These are phyloP conservation scores for Chitala chitala DNA, from an alignment of 2,113 vertebrate genomes.

Conservation along the genomic window DNA sequence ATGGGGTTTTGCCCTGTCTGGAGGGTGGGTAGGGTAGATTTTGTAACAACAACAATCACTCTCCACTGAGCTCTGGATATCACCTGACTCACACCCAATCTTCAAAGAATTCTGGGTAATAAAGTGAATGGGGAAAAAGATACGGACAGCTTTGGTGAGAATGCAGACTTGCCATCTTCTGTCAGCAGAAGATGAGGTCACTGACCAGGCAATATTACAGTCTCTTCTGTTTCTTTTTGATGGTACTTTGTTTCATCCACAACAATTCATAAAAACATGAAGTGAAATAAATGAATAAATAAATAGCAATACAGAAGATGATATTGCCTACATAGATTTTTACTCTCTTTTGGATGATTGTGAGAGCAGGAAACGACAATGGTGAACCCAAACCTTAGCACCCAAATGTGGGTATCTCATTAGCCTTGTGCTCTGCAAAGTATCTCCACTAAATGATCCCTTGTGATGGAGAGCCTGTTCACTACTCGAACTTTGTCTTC, in stretches of 20 bases:
- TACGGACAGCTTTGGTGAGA: neutral
- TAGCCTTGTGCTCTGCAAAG: neutral
- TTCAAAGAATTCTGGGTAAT: conserved; percentile 4
- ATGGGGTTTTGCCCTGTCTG: neutral
- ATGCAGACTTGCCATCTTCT: neutral
- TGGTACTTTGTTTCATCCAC: neutral
- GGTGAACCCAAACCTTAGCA: neutral
- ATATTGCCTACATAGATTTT: neutral
- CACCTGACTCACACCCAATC: too few relatives aligned
- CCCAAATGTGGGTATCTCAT: neutral
- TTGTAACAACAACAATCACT: too few relatives aligned
- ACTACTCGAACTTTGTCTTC: too few relatives aligned
- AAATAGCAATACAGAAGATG: conserved; percentile 1
- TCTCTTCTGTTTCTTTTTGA: neutral
- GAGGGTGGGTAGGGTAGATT: neutral
- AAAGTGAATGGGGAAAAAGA: neutral
- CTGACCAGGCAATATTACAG: neutral
- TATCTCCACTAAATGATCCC: neutral
- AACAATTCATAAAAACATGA: neutral
- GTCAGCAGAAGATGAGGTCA: neutral
- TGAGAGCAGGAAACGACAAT: neutral
- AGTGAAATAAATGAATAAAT: conserved; percentile 11
- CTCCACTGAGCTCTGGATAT: too few relatives aligned
- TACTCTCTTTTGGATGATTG: neutral
- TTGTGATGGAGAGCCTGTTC: neutral